Conservation (phyloP, 2,888 invertebrate genomes). For the Athetis lepigone region DNA sequence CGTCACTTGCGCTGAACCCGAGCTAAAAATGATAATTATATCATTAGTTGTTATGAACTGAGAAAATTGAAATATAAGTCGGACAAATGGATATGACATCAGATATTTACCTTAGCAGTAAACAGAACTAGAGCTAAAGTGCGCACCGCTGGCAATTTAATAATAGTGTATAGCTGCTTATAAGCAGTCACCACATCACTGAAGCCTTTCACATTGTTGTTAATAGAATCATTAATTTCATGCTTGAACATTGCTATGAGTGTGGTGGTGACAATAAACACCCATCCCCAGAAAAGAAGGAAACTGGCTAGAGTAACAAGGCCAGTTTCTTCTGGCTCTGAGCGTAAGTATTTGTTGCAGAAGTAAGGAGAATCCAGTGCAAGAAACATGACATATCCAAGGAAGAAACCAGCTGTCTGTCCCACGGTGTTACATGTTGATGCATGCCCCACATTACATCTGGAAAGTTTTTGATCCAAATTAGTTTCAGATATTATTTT, state of each 20-base stretch:
- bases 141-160: conserved; percentile 95
- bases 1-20: conserved; percentile 98
- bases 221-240: conserved; percentile 91
- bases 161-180: conserved; percentile 94
- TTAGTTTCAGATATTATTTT: conserved; percentile 1
- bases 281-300: conserved; percentile 98
- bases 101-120: conserved; percentile 94
- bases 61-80: neutral
- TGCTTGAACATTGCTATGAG: conserved; percentile 96
- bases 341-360: conserved; percentile 97
- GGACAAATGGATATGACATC: too few relatives aligned
- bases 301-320: conserved; percentile 95
- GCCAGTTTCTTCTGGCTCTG: conserved; percentile 93
- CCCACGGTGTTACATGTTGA: conserved; percentile 99
- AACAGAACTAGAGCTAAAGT: conserved; percentile 95
- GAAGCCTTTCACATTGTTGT: conserved; percentile 78
- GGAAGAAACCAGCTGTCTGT: conserved; percentile 99
- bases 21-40: conserved; percentile 90
- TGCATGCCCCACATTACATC: conserved; percentile 98
- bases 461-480: conserved; percentile 77
- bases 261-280: conserved; percentile 97
- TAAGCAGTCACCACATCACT: conserved; percentile 93
- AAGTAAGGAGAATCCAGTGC: conserved; percentile 98
- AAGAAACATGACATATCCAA: conserved; percentile 99
- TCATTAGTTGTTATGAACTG: neutral